These are phyloP conservation scores for Melanostoma mellinum DNA, from an alignment of 2,888 invertebrate species.

Conservation along the genomic window DNA sequence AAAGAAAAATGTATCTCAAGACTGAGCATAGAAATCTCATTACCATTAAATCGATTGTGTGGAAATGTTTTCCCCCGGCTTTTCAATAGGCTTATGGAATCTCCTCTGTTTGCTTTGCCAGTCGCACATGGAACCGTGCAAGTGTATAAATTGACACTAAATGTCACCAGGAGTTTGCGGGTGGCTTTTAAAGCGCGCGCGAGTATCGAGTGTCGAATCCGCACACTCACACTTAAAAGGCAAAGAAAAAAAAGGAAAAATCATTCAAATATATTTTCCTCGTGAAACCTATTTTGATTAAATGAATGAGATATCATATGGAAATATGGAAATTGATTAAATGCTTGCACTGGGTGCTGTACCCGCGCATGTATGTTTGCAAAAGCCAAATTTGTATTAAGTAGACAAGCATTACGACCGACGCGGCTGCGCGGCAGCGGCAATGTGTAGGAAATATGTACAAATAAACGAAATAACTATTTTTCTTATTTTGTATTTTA, in stretches of 20 bases:
- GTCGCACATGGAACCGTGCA: slow-evolving; percentile 41
- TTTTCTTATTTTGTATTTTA: slow-evolving; percentile 16
- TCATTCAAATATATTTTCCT: slow-evolving; percentile 19
- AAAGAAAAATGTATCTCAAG: slow-evolving; percentile 66
- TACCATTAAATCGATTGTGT: slow-evolving; percentile 73
- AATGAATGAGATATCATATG: slow-evolving; percentile 66
- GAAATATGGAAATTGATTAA: slow-evolving; percentile 72
- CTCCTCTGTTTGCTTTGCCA: slow-evolving; percentile 12
- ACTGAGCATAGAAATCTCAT: slow-evolving; percentile 71
- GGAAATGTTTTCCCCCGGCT: slow-evolving; percentile 58
- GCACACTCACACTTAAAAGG: slow-evolving; percentile 21
- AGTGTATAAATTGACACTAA: slow-evolving; percentile 73
- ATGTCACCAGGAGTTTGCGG: slow-evolving; percentile 68
- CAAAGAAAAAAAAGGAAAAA: not conserved
- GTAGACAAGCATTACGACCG: not conserved
- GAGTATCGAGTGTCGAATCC: not conserved
- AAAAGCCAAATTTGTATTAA: slow-evolving; percentile 52
- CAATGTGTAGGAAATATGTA: not conserved
- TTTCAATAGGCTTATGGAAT: not conserved
- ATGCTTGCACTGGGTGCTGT: slow-evolving; percentile 22
- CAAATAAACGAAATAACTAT: slow-evolving; percentile 2
- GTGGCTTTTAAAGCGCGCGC: slow-evolving; percentile 29
- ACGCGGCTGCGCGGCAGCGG: not conserved
- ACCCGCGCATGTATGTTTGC: slow-evolving; percentile 21
- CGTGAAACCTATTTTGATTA: slow-evolving; percentile 67